Percentiles rank a stretch among this genome's conserved stretches.
These are phyloP conservation scores for Buteo buteo DNA, from an alignment of 2,113 vertebrate species.

Conservation along the genomic window DNA sequence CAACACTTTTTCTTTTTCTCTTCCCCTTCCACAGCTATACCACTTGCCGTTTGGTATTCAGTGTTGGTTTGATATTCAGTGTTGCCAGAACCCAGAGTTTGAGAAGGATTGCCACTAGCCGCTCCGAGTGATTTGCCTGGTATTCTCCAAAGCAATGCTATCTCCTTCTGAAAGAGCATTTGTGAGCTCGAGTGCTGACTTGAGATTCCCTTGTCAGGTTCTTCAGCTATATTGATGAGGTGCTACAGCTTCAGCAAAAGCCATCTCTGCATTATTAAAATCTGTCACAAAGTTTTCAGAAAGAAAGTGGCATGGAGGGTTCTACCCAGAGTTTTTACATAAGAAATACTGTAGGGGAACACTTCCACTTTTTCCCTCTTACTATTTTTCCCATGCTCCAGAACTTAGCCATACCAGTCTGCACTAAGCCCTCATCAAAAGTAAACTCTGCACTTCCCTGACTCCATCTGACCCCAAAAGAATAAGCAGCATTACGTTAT, in stretches of 20 bases:
- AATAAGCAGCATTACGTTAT: not conserved
- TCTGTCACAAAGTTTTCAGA: not conserved
- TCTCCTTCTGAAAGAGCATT: not conserved
- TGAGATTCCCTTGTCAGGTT: not conserved
- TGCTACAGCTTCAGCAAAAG: not conserved
- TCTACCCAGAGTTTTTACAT: not conserved
- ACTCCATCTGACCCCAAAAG: not conserved
- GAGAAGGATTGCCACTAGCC: not conserved
- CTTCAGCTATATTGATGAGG: not conserved
- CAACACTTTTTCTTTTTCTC: not conserved
- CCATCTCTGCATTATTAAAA: not conserved
- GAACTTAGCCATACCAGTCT: not conserved
- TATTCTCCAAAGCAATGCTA: not conserved
- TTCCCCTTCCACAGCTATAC: not conserved
- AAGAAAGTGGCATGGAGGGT: not conserved
- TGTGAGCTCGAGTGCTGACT: not conserved
- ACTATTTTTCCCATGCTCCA: not conserved
- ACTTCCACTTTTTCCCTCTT: not conserved
- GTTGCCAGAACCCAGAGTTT: not conserved
- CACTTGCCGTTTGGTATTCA: not conserved
- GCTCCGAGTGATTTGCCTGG: not conserved
- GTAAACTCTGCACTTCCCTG: not conserved
- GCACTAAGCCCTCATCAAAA: not conserved
- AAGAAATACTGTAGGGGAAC: not conserved
- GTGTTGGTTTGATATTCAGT: not conserved